A percentile compares a stretch with the other conserved stretches of the same genome.
These are phyloP conservation scores for Tenualosa ilisha DNA, from an alignment of 2,797 vertebrate species.

Conservation along the genomic window DNA sequence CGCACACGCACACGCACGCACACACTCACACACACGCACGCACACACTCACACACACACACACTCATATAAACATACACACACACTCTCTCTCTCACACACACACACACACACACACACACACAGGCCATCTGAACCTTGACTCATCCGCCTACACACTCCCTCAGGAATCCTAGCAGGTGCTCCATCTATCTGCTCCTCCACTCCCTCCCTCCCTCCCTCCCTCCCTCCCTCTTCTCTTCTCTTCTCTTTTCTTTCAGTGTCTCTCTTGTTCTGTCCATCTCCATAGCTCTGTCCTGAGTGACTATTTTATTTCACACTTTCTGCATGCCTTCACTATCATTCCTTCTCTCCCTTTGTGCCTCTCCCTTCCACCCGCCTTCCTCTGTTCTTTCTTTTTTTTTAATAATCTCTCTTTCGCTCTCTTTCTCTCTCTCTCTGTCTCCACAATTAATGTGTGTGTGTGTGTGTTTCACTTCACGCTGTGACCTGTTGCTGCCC, in stretches of 20 bases:
- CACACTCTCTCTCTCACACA: slow-evolving; percentile 30
- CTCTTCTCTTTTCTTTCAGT: neutral
- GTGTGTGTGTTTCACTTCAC: too few species aligned
- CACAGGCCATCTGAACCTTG: slow-evolving; percentile 36
- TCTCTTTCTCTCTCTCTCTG: neutral
- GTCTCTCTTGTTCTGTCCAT: neutral
- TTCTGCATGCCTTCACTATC: neutral
- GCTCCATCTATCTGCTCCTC: slow-evolving; percentile 35
- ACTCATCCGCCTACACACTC: slow-evolving; percentile 53
- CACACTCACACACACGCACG: slow-evolving; percentile 29
- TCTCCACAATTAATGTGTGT: too few species aligned
- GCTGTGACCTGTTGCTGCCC: neutral
- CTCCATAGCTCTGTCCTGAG: neutral
- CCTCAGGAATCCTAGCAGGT: slow-evolving; percentile 52
- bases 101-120: slow-evolving; percentile 28
- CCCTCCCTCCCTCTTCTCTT: neutral
- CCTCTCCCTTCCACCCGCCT: neutral
- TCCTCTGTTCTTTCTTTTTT: neutral
- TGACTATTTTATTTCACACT: neutral
- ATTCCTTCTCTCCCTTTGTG: neutral
- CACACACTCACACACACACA: slow-evolving; percentile 30
- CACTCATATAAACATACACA: slow-evolving; percentile 28
- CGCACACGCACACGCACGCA: slow-evolving; percentile 20
- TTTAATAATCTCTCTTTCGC: neutral
- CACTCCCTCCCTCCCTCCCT: slow-evolving; percentile 25